Evolutionary conservation across 2,888 invertebrate species (phyloP).

Genomic region (Cephus nigrinus): DNA sequence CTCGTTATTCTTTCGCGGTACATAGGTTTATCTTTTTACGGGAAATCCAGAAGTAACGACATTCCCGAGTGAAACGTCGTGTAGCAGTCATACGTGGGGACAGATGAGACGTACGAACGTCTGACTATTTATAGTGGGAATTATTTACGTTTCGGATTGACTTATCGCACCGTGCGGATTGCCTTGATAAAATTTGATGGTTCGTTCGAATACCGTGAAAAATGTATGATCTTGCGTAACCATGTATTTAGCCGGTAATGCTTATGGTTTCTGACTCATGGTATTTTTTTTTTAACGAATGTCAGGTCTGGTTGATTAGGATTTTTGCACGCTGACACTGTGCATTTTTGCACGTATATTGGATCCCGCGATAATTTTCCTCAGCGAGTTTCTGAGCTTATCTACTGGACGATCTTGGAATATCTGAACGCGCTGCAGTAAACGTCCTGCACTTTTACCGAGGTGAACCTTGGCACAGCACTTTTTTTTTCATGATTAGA

Average conservation of each 20-base stretch:
- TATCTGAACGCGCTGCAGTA: not conserved
- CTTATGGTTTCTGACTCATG: not conserved
- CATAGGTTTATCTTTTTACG: not conserved
- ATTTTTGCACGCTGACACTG: conserved; percentile 36
- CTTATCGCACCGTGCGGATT: not conserved
- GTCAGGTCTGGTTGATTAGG: not conserved
- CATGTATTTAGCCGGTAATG: no score
- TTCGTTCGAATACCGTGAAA: not conserved
- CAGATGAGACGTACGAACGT: not conserved
- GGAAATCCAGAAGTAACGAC: not conserved
- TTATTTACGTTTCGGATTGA: not conserved
- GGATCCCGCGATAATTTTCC: not conserved
- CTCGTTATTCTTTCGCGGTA: not conserved
- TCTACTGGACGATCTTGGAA: not conserved
- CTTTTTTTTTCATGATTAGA: conserved; percentile 5
- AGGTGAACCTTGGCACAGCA: not conserved
- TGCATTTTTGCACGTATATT: conserved; percentile 43
- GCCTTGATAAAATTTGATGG: not conserved
- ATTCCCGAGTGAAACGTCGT: not conserved
- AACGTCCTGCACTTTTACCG: not conserved
- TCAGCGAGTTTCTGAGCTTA: not conserved
- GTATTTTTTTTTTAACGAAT: not conserved
- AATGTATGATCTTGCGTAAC: not conserved
- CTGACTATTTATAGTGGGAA: not conserved
- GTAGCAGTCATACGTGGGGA: not conserved